Evolutionary conservation across 2,113 vertebrate genomes (phyloP).

Genomic region (Monopterus albus): DNA sequence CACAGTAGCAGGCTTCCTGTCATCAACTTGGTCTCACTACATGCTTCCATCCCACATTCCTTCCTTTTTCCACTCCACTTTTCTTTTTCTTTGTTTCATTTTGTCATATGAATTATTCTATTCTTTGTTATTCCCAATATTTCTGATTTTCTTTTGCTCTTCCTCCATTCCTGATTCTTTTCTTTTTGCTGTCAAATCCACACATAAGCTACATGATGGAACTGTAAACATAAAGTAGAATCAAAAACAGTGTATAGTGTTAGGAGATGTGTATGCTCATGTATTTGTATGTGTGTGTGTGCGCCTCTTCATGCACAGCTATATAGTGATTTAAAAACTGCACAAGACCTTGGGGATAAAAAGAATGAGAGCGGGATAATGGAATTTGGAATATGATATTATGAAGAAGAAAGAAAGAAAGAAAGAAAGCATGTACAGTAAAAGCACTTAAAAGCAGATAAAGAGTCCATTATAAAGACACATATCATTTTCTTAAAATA

Average conservation of each 20-base stretch:
- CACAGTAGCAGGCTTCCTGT: slow-evolving; percentile 12
- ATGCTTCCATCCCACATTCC: too few relatives aligned
- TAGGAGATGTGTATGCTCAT: neutral
- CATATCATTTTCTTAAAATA: too few relatives aligned
- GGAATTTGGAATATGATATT: slow-evolving; percentile 30
- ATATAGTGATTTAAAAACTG: slow-evolving; percentile 45
- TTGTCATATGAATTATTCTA: too few relatives aligned
- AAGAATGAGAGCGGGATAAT: slow-evolving; percentile 60
- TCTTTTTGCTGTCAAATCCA: too few relatives aligned
- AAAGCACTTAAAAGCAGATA: too few relatives aligned
- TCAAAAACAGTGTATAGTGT: slow-evolving; percentile 16
- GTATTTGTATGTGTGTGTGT: neutral
- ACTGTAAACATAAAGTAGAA: too few relatives aligned
- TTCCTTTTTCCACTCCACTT: neutral
- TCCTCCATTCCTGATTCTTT: neutral
- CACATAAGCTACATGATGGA: too few relatives aligned
- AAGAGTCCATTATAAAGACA: too few relatives aligned
- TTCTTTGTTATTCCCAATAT: neutral
- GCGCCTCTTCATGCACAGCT: neutral
- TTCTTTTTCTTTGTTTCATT: too few relatives aligned
- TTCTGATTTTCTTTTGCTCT: neutral
- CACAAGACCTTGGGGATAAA: slow-evolving; percentile 51
- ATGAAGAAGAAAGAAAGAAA: slow-evolving; percentile 10
- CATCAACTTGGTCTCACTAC: neutral
- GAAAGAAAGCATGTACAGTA: neutral